Percentiles rank a stretch among this genome's conserved stretches.
phyloP scores from a whole-genome alignment of 2,113 vertebrate genomes.

The Apeltes quadracus region DNA sequence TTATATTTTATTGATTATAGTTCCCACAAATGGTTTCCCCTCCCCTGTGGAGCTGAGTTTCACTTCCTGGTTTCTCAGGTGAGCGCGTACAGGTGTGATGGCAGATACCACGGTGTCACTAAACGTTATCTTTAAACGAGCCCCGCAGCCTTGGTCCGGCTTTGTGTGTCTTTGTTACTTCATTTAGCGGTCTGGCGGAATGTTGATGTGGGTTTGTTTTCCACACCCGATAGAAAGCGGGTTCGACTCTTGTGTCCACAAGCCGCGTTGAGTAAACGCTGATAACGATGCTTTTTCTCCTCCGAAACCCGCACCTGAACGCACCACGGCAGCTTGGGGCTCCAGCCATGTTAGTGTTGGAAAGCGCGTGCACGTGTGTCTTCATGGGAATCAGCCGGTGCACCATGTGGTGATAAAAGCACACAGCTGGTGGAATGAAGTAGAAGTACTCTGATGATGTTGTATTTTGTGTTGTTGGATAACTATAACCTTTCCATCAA shows the following conservation, averaged over 20 bases:
- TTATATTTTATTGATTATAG: not conserved
- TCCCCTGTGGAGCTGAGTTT: slow-evolving; percentile 31
- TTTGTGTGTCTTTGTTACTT: not conserved
- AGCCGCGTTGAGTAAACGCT: not conserved
- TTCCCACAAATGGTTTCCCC: not conserved
- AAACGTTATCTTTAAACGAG: not conserved
- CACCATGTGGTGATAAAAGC: too few relatives aligned
- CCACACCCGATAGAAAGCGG: slow-evolving; percentile 2
- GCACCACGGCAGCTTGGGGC: not conserved
- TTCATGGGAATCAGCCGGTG: too few relatives aligned
- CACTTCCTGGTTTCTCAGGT: slow-evolving; percentile 78
- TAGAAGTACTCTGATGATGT: too few relatives aligned
- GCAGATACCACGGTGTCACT: not conserved
- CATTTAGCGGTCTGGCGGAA: not conserved
- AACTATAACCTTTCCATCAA: too few relatives aligned
- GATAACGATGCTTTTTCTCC: not conserved
- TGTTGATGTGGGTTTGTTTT: not conserved
- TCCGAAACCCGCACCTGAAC: not conserved
- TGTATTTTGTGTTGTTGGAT: too few relatives aligned
- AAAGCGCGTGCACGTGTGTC: too few relatives aligned
- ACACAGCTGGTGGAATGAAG: too few relatives aligned
- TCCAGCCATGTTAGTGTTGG: too few relatives aligned
- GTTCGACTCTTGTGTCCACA: not conserved
- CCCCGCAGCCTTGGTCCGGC: not conserved
- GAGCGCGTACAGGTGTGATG: slow-evolving; percentile 67